Base-by-base conservation (phyloP, 2,797 vertebrate genomes). In the Yasuhikotakia modesta region DNA sequence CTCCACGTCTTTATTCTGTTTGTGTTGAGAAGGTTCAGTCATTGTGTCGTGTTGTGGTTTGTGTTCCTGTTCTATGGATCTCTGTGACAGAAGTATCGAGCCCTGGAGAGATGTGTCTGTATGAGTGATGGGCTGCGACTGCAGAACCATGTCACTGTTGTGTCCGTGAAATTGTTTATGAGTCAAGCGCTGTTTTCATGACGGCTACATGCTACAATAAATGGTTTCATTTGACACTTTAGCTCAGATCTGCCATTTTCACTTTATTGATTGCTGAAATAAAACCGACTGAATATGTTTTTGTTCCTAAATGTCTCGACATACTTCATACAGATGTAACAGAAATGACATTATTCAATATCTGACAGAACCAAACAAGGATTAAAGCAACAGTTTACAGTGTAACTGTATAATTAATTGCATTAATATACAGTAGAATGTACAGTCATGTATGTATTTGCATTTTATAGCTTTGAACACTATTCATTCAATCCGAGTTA, bases 161-260 rank as follows among this genome's bases (percentile, higher is more conserved):
- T 50, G 45, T 76, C 64, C 74, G 35, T 77, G 74, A 77, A 21
- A 35, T 60, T 61, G 74, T 57, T 76, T 19, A 57, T 14, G 74
- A 69, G 65, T 60, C 55, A 2, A 57, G 17, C 2, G 0, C n/a
- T 64, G 27, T 45, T 64, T 76, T 52, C 50, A 66, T 58, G 64
- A 76, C 53, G 7, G 53, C 5, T 30, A 32, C 39, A 46, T 46
- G 53, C 43, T 69, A 0, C 39, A 22, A 35, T 32, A 50, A 48
- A 69, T 8, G 0, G 52, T 7, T 50, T 14, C 8, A 2, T 1
- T 22, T 22, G 61, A 35, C 48, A 43, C 13, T 22, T 7, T 21
- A 43, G 39, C 14, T 2, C n/a, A 19, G 6, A 0, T 21, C 24
- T 68, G 52, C 22, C 22, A 60, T 67, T 69, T 2, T n/a, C 57